A percentile compares a stretch with the other conserved stretches of the same genome.
Conservation (phyloP, 2,888 invertebrate species). For the Eretmocerus hayati region DNA sequence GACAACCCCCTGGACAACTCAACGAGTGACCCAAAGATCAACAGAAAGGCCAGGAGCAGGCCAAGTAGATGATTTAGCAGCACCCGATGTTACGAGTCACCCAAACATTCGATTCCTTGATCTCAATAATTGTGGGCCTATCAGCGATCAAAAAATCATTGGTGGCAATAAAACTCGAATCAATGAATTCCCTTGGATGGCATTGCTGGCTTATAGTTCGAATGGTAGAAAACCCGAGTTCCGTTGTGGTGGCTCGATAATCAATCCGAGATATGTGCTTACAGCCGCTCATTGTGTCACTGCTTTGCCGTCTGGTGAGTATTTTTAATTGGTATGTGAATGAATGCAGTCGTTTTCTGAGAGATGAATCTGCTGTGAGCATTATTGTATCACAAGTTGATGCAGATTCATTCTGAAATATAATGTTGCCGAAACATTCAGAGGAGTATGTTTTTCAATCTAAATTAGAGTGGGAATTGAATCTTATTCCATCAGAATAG, state of each 20-base stretch:
- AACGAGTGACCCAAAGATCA: too few species aligned
- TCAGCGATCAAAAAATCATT: slow-evolving; percentile 53
- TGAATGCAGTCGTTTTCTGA: too few species aligned
- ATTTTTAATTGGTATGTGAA: too few species aligned
- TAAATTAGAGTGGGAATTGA: too few species aligned
- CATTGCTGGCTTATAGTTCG: slow-evolving; percentile 56
- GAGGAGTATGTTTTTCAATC: too few species aligned
- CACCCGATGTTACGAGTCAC: slow-evolving; percentile 44
- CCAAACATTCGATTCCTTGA: slow-evolving; percentile 44
- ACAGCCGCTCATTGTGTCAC: slow-evolving; percentile 57
- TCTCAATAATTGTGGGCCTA: slow-evolving; percentile 52
- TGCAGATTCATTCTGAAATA: too few species aligned
- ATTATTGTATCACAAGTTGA: too few species aligned
- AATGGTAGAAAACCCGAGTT: slow-evolving; percentile 28
- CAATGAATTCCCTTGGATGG: slow-evolving; percentile 72
- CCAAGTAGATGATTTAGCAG: slow-evolving; percentile 13
- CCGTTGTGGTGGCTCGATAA: slow-evolving; percentile 48
- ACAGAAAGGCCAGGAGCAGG: too few species aligned
- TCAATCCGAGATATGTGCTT: slow-evolving; percentile 51
- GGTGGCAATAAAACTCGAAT: slow-evolving; percentile 57
- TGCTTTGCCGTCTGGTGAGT: slow-evolving; percentile 33
- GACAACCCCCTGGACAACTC: background rate
- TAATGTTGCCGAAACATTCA: too few species aligned
- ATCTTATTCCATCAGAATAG: too few species aligned
- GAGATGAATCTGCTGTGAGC: too few species aligned